These are phyloP conservation scores for Calidris pygmaea DNA, from an alignment of 2,113 vertebrate genomes.

Conservation along the genomic window DNA sequence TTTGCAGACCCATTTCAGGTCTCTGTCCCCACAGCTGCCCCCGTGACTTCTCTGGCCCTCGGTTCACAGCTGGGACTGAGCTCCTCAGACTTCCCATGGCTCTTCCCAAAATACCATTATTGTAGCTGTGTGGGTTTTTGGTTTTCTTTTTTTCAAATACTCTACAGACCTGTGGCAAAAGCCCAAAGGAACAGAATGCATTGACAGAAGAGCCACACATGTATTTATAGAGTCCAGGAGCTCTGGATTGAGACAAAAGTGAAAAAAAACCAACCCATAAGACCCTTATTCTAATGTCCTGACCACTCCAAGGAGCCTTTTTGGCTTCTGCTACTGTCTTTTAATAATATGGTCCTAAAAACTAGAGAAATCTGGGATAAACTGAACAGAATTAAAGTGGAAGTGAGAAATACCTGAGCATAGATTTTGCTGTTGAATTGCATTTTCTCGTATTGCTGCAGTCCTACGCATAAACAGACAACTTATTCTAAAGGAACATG, in stretches of 20 bases:
- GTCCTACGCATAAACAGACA: background rate
- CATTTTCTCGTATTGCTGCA: background rate
- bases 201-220: background rate
- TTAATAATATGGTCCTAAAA: background rate
- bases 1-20: background rate
- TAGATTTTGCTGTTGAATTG: background rate
- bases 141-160: background rate
- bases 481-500: background rate
- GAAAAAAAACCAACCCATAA: background rate
- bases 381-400: background rate
- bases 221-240: background rate
- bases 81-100: background rate
- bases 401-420: background rate
- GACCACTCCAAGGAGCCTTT: background rate
- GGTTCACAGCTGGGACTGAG: background rate
- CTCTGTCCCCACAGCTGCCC: background rate
- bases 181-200: background rate
- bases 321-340: background rate
- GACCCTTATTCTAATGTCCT: background rate
- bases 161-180: background rate
- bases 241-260: background rate
- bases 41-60: background rate
- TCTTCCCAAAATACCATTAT: background rate
- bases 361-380: background rate
- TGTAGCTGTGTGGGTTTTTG: background rate